Base-by-base conservation (phyloP, 2,113 vertebrate genomes). In the Platichthys flesus region DNA sequence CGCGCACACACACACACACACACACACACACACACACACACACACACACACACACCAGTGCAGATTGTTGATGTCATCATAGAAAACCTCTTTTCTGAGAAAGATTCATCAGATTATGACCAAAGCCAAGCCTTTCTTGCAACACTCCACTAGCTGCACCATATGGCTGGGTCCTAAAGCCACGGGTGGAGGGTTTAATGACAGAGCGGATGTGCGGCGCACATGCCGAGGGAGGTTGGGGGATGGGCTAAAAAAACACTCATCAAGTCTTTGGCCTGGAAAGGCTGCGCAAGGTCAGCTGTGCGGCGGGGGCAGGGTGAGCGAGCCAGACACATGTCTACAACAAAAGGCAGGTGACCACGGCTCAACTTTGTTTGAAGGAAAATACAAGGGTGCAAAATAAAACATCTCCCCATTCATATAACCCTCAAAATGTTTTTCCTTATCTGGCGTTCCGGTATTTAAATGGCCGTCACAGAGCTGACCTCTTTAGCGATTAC, bases 151-250 rank as follows among this genome's bases (percentile, higher is more conserved):
- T 89, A 92, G 92, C 80, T 76, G 84, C 78, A 92, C 92, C 88
- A 92, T 91, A 93, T 90, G 92, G 87, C 90, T 93, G 86, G 86
- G 86, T 92, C 94, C 95, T 93, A 95, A 95, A 92, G 86, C 91
- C 91, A 87, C 74, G 86, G 82, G 91, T 92, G 71, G 91, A 94
- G 62, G 85, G 79, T 93, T 95, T 94, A 94, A 93, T 93, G 93
- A 95, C 91, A 84, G 89, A 92, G 88, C 87, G 87, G 88, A 93
- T 91, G 89, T 87, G 90, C 77, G 66, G 85, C 49, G 68, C 83
- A 90, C 89, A 91, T 90, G 88, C 89, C 86, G 85, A 88, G 90
- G 83, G 90, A 92, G 90, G 88, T 71, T 83, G 83, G 76, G 71
- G 90, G 90, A 85, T 74, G 85, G 90, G 77, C 84, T 84, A 91